Conservation (phyloP, 1,140 invertebrate species). For the Cotesia glomerata region DNA sequence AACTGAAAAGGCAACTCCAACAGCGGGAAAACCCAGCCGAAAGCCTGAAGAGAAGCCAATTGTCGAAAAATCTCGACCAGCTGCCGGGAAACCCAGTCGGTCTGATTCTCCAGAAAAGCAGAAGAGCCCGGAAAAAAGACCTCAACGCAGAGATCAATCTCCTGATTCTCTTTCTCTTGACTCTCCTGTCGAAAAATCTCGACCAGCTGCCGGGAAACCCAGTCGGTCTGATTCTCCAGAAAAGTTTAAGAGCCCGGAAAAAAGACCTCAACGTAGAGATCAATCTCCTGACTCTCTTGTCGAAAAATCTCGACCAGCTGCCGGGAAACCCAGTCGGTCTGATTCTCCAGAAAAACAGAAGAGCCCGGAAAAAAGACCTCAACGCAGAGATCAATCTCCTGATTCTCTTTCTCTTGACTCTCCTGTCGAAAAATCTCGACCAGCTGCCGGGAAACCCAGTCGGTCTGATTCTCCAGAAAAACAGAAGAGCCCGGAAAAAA, state of each 20-base stretch:
- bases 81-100: slow-evolving; percentile 33
- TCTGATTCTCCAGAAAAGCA: slow-evolving; percentile 16
- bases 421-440: slow-evolving; percentile 5
- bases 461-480: slow-evolving; percentile 22
- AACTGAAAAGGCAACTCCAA: slow-evolving; percentile 7
- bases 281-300: too few relatives aligned
- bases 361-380: slow-evolving; percentile 38
- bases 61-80: slow-evolving; percentile 11
- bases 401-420: slow-evolving; percentile 38
- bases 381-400: neutral
- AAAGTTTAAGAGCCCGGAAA: slow-evolving; percentile 29
- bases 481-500: slow-evolving; percentile 17
- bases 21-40: slow-evolving; percentile 22
- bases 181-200: neutral
- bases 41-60: slow-evolving; percentile 28
- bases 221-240: slow-evolving; percentile 25
- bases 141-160: slow-evolving; percentile 13
- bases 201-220: slow-evolving; percentile 27
- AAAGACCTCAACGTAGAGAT: slow-evolving; percentile 42
- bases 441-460: slow-evolving; percentile 31
- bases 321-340: slow-evolving; percentile 33
- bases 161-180: slow-evolving; percentile 31
- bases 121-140: slow-evolving; percentile 36
- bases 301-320: slow-evolving; percentile 10
- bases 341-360: slow-evolving; percentile 23